Conservation (phyloP, 2,888 invertebrate species). For the Hecatera dysodea region DNA sequence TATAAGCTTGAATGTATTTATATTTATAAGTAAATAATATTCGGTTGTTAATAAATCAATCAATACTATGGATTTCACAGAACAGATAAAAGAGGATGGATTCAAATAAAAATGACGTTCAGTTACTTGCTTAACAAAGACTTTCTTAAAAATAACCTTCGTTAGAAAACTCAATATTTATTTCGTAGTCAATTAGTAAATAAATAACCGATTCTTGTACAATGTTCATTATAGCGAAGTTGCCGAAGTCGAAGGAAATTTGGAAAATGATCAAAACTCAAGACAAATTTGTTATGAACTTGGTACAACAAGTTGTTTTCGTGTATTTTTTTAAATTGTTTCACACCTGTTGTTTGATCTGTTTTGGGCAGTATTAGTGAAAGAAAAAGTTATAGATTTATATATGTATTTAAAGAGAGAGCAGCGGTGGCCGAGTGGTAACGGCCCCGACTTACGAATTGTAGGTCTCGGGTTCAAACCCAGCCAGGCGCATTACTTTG, state of each 20-base stretch:
- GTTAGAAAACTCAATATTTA: slow-evolving; percentile 15
- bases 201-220: slow-evolving; percentile 21
- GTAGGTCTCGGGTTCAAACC: no score
- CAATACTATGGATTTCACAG: no score
- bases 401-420: no score
- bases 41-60: no score
- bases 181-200: slow-evolving; percentile 38
- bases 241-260: slow-evolving; percentile 35
- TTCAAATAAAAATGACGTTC: no score
- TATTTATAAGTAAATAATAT: no score
- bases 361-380: not conserved
- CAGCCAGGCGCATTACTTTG: no score
- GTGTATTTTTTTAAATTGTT: slow-evolving; percentile 46
- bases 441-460: no score
- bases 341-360: slow-evolving; percentile 31
- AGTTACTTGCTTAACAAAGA: no score
- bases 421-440: no score
- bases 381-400: not conserved
- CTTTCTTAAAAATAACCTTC: not conserved
- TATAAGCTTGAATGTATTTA: no score
- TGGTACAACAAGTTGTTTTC: slow-evolving; percentile 22
- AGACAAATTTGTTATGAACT: slow-evolving; percentile 27
- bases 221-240: slow-evolving; percentile 39
- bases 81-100: no score
- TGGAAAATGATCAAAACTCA: slow-evolving; percentile 34